Evolutionary conservation across 2,888 invertebrate genomes (phyloP), one percentile per base, ranked within the genome.

Genomic region (Bombyx huttoni): DNA sequence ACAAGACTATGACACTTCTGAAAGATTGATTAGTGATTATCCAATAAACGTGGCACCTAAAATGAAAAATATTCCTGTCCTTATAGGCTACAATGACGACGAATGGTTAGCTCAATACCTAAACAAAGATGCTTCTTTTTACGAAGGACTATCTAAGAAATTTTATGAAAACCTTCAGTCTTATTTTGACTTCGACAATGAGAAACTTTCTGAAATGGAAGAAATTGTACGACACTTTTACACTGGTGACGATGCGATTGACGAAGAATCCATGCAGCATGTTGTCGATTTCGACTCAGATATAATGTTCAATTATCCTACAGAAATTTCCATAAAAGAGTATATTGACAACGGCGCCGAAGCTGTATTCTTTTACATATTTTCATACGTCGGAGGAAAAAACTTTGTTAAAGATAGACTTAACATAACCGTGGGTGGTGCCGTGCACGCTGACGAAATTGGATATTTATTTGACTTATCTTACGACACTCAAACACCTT

Each of bases 371-470:
- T 63, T 71, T 46, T 81, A 77, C 46, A 47, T 78, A 46, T 82
- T 82, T 51, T 65, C 67, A 1, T 78, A 79, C 50, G 63, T 61
- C 10, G 79, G 81, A 5, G 63, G 56, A 1, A 70, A 79, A 53
- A 75, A 79, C 52, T 70, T 70, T 49, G 53, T 61, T 0, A 78
- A 75, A 56, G 49, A 56, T 8, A 58, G 52, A 55, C 47, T 54
- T 12, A 71, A 70, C 57, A 13, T 73, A 51, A 69, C 62, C 8
- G 51, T 52, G 33, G 60, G 59, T n/a, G 73, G 73, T 3, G 71
- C 62, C 5, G 34, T 60, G 0, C 76, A 75, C 53, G 69, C 68
- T 40, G 74, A 75, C 53, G 75, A 77, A 54, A 53, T 73, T 2
- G 63, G 72, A 33, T 78, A 75, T 56, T 55, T 77, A 8, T 78